Base-by-base conservation (phyloP, 2,888 invertebrate genomes). In the Eristalis arbustorum region DNA sequence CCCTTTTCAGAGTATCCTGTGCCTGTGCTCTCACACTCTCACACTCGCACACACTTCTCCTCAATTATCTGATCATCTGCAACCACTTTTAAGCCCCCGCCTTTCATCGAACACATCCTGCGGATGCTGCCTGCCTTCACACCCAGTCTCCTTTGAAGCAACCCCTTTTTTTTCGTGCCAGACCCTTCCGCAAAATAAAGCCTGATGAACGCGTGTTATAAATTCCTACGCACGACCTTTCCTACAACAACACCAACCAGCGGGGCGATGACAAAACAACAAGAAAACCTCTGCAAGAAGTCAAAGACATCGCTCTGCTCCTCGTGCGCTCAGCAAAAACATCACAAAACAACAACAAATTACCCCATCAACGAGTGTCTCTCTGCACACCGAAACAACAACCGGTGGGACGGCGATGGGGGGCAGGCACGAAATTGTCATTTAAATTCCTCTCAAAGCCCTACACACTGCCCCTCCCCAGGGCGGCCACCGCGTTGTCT, bases 361-460 rank as follows among this genome's bases (percentile, higher is more conserved):
- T 71, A 64, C 23, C 37, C 28, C 37, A 31, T 63, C 42, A 62
- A 56, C 49, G 49, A 49, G 49, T 49, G 49, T 49, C 49, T 49
- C 49, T 18, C 42, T n/a, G 42, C 8, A 40, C 49, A 49, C 18
- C 37, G 4, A 28, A n/a, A 25, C 25, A 23, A n/a, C 28, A n/a
- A 18, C 49, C 5, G 14, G 18, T 11, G 62, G 10, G 56, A 13
- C 14, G 28, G 11, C 40, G n/a, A n/a, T n/a, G 10, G 25, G 25
- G 3, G 25, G 25, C 25, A 10, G 5, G 72, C 75, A 79, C 49
- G 75, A 74, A 79, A 79, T 79, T 87, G 87, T 83, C 87, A 87
- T 87, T 87, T 87, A 82, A 87, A 79, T 87, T 83, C 78, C 78
- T 83, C 64, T 83, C 78, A 87, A 75, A 87, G 83, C 64, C 37